These are phyloP conservation scores for Bothrops jararaca DNA, from an alignment of 2,113 vertebrate species.

Conservation along the genomic window DNA sequence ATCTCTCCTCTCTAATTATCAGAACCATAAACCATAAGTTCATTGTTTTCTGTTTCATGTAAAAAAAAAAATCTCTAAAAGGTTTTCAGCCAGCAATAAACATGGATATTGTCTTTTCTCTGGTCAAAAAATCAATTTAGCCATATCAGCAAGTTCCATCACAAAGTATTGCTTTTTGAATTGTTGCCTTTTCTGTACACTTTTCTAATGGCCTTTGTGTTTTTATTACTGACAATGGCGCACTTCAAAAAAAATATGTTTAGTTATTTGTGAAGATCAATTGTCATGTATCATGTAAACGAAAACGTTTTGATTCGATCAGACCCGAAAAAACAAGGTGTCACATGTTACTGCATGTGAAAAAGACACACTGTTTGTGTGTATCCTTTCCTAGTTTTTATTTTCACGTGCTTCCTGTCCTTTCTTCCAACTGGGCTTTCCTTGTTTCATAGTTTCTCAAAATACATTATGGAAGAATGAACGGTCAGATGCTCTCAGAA, in stretches of 20 bases:
- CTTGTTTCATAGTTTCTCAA: slow-evolving; percentile 10
- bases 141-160: neutral
- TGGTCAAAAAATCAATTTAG: neutral
- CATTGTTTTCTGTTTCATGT: neutral
- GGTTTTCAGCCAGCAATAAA: neutral
- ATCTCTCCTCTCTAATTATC: neutral
- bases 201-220: neutral
- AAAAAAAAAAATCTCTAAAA: neutral
- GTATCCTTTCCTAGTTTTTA: slow-evolving; percentile 11
- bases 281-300: slow-evolving; percentile 19
- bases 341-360: slow-evolving; percentile 21
- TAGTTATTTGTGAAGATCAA: slow-evolving; percentile 9
- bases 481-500: neutral
- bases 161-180: neutral
- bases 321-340: slow-evolving; percentile 40
- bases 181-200: neutral
- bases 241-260: slow-evolving; percentile 28
- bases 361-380: slow-evolving; percentile 3
- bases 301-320: slow-evolving; percentile 49
- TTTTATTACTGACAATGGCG: neutral
- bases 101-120: neutral
- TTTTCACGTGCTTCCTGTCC: slow-evolving; percentile 27
- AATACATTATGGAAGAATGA: slow-evolving; percentile 8
- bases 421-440: slow-evolving; percentile 22
- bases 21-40: neutral